Base-by-base conservation (phyloP, 2,888 invertebrate genomes). In the Acanthosepion esculentum region DNA sequence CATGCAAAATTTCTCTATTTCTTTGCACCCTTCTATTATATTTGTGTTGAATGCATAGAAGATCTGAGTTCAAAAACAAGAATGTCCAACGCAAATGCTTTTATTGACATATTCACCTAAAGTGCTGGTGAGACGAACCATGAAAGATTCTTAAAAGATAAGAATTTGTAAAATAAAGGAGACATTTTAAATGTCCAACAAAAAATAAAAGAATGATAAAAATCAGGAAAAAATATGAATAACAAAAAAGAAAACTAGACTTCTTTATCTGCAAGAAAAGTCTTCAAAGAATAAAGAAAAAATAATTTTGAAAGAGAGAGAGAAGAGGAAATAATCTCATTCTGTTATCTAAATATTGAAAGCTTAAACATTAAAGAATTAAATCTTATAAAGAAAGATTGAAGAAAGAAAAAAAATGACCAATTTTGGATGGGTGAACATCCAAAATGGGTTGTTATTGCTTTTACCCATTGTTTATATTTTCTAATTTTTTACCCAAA, bases 351-450 rank as follows among this genome's bases (percentile, higher is more conserved):
- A 33, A 78, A 78, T 78, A 78, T 78, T 78, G n/a, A 78, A 78
- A n/a, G n/a, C 78, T 78, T 78, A n/a, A n/a, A 78, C 78, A 78
- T 78, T 78, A 78, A 78, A n/a, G 78, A 78, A 78, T 78, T 78
- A 78, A 78, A 78, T n/a, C n/a, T 78, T 78, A 78, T 18, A 78
- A 78, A n/a, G 78, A 78, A 78, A n/a, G 15, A 78, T n/a, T 33
- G 15, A 78, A 78, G 12, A 18, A 78, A 78, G n/a, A n/a, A 78
- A n/a, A 15, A n/a, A n/a, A n/a, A 78, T 15, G n/a, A 78, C 78
- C n/a, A 78, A 78, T 78, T n/a, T 78, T 78, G 78, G 78, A 78
- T 78, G 78, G 78, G n/a, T 78, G 78, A 78, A 78, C 78, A 78
- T 78, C n/a, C n/a, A 78, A 78, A 78, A n/a, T 78, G n/a, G n/a